Evolutionary conservation across 2,113 vertebrate species (phyloP), one percentile per base, ranked within the genome.

Genomic region (Catharus bicknelli): DNA sequence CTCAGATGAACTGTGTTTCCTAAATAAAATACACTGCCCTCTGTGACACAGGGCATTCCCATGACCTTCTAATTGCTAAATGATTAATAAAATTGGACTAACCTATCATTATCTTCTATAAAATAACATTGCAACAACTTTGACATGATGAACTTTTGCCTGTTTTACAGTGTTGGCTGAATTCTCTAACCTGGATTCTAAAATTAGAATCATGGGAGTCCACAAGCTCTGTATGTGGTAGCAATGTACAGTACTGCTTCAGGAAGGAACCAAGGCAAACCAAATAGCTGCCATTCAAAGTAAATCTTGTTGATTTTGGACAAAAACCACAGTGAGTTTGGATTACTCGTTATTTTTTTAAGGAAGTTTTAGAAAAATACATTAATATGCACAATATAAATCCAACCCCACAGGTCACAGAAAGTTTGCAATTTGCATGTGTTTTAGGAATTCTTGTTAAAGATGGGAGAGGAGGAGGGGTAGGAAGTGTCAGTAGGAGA

Each of bases 361-460:
- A 64, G 54, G 30, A 81, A 67, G 18, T 90, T 91, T 88, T 58
- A 61, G 63, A 82, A 83, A 74, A 72, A 36, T 80, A 30, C 72
- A 66, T 94, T 75, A 90, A 74, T 90, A 96, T 95, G 82, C 83
- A 84, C 55, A 75, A 58, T 62, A 83, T 85, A 87, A 91, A 82
- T 81, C 74, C 93, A 90, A 36, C 92, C 75, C 83, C 63, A 70
- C 83, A 91, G 89, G 88, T 96, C 84, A 94, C 38, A 74, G 69
- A 78, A 54, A 38, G 70, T 95, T 94, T 96, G 72, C 59, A 85
- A 83, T 94, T 88, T 95, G 83, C 86, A 86, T 90, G 78, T 86
- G 68, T 87, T 97, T 96, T 96, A 93, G 78, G 72, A 95, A 63
- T 93, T 83, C 95, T 68, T 92, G 78, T 94, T 85, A 96, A 84